phyloP scores from a whole-genome alignment of 1,140 invertebrate genomes.

The Sarcophaga peregrina region DNA sequence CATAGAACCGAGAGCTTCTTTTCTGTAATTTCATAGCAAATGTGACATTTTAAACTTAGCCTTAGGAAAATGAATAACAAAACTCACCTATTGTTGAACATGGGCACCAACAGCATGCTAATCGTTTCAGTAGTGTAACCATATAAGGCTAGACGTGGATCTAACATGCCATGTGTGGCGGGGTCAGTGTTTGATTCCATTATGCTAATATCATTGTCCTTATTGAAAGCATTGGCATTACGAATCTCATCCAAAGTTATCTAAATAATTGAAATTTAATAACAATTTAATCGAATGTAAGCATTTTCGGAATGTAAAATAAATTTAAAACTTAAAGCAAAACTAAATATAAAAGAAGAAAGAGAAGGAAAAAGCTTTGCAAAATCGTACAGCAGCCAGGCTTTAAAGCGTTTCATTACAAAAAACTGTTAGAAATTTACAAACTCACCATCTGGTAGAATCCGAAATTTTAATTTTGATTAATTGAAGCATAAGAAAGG shows the following conservation, averaged over 20 bases:
- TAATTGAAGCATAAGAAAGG: slow-evolving; percentile 30
- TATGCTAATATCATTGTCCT: slow-evolving; percentile 62
- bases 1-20: slow-evolving; percentile 99
- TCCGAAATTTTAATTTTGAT: slow-evolving; percentile 25
- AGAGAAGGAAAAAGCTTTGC: background rate
- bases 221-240: slow-evolving; percentile 64
- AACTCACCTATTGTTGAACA: slow-evolving; percentile 88
- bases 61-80: background rate
- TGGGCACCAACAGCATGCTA: slow-evolving; percentile 92
- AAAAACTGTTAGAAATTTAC: slow-evolving; percentile 8
- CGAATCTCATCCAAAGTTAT: slow-evolving; percentile 71
- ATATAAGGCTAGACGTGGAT: slow-evolving; percentile 89
- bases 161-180: slow-evolving; percentile 73
- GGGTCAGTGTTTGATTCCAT: slow-evolving; percentile 5
- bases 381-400: background rate
- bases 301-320: background rate
- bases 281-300: background rate
- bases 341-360: background rate
- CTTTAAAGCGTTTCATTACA: background rate
- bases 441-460: slow-evolving; percentile 30
- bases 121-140: slow-evolving; percentile 96
- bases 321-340: background rate
- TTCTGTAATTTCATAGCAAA: slow-evolving; percentile 72
- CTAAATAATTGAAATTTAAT: slow-evolving; percentile 52
- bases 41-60: slow-evolving; percentile 35